Percentiles rank a stretch among this genome's conserved stretches.
These are phyloP conservation scores for Acanthurus leucopareius DNA, from an alignment of 2,797 vertebrate genomes.

Conservation along the genomic window DNA sequence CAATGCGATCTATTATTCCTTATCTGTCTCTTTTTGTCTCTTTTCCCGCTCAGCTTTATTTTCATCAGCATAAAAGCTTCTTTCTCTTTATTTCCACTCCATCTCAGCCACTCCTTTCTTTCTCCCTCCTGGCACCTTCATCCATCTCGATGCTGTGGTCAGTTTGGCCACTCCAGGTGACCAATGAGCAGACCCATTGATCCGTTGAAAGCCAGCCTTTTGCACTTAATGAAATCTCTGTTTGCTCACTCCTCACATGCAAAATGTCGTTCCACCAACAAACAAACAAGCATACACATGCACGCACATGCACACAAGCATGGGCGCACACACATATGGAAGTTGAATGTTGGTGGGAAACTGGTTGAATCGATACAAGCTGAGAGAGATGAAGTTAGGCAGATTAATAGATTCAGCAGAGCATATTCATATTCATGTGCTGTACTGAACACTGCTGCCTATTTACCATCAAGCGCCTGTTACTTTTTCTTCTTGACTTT, in stretches of 20 bases:
- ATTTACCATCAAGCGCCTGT: background rate
- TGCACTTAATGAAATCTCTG: slow-evolving; percentile 67
- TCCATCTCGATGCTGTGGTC: slow-evolving; percentile 58
- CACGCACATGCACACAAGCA: slow-evolving; percentile 5
- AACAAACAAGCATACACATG: background rate
- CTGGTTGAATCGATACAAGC: slow-evolving; percentile 46
- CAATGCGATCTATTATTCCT: slow-evolving; percentile 37
- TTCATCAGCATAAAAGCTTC: slow-evolving; percentile 46
- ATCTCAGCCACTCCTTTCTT: slow-evolving; percentile 22
- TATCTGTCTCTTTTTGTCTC: slow-evolving; percentile 30
- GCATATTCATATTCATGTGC: background rate
- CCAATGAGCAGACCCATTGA: slow-evolving; percentile 61
- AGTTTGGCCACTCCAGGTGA: slow-evolving; percentile 58
- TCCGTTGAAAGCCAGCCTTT: slow-evolving; percentile 63
- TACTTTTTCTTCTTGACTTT: background rate
- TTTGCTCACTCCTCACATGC: slow-evolving; percentile 31
- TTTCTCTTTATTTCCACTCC: slow-evolving; percentile 51
- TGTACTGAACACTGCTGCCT: no score
- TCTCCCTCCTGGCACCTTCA: slow-evolving; percentile 23
- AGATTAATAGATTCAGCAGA: slow-evolving; percentile 55
- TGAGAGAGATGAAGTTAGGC: slow-evolving; percentile 26
- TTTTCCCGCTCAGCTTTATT: slow-evolving; percentile 25
- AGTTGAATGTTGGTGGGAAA: slow-evolving; percentile 9
- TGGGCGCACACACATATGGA: background rate
- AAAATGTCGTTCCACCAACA: slow-evolving; percentile 16